A percentile compares a stretch with the other conserved stretches of the same genome.
Conservation (phyloP, 2,797 vertebrate genomes). For the Poecile montanus region DNA sequence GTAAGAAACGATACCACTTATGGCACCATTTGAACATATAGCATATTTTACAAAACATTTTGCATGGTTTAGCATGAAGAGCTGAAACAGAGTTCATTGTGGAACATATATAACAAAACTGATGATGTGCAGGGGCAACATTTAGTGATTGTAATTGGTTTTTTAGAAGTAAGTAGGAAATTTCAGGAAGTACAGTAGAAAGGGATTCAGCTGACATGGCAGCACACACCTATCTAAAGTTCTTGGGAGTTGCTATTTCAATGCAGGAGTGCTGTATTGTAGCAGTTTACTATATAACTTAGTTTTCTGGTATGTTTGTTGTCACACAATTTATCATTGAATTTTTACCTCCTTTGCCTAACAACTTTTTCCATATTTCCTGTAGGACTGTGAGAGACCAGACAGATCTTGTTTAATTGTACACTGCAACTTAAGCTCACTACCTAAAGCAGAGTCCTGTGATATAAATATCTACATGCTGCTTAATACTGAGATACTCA, state of each 20-base stretch:
- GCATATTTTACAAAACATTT: background rate
- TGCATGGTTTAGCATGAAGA: background rate
- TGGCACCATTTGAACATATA: background rate
- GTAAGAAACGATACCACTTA: constrained; percentile 75
- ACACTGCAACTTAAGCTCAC: constrained; percentile 86
- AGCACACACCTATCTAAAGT: background rate
- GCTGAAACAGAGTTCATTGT: background rate
- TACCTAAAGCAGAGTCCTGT: constrained; percentile 89
- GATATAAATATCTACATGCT: constrained; percentile 89
- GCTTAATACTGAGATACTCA: constrained; percentile 95
- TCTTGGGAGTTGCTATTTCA: background rate
- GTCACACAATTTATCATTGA: background rate
- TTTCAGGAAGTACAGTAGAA: background rate
- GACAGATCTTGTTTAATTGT: constrained; percentile 87
- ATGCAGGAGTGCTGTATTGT: background rate
- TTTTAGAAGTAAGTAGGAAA: background rate
- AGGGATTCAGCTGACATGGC: background rate
- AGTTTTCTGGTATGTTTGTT: background rate
- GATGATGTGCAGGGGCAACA: background rate
- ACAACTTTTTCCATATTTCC: constrained; percentile 10
- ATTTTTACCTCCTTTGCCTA: background rate
- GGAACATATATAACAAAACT: background rate
- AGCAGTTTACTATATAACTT: background rate
- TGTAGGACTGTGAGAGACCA: constrained; percentile 92
- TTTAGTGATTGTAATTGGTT: background rate